Conservation (phyloP, 1,140 invertebrate genomes). For the Coboldia fuscipes region DNA sequence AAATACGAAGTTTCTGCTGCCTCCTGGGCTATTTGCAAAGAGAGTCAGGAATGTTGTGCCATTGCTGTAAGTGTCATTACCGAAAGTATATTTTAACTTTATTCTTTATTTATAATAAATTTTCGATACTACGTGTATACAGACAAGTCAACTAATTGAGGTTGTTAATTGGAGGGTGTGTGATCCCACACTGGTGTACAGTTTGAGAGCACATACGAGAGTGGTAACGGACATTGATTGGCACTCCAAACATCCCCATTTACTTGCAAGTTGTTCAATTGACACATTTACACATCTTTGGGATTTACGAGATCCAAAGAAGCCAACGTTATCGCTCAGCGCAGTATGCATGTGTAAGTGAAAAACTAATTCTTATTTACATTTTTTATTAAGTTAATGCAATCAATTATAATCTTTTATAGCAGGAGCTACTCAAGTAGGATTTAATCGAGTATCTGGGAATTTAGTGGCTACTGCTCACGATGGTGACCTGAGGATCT, state of each 20-base stretch:
- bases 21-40: constrained; percentile 72
- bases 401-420: constrained; percentile 1
- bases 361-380: background rate
- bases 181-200: constrained; percentile 43
- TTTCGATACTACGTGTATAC: constrained; percentile 9
- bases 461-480: constrained; percentile 81
- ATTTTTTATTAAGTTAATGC: constrained; percentile 3
- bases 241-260: constrained; percentile 71
- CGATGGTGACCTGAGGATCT: constrained; percentile 85
- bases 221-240: constrained; percentile 86
- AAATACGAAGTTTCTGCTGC: constrained; percentile 85
- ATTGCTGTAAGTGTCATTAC: constrained; percentile 49
- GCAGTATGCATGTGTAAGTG: constrained; percentile 31
- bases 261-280: constrained; percentile 79
- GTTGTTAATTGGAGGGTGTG: constrained; percentile 49
- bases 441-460: constrained; percentile 72
- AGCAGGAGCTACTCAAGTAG: constrained; percentile 83
- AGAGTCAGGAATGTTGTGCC: constrained; percentile 62
- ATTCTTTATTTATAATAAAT: constrained; percentile 2
- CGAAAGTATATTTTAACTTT: constrained; percentile 2
- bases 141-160: constrained; percentile 71
- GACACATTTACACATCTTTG: constrained; percentile 87
- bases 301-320: constrained; percentile 70
- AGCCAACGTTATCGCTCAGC: constrained; percentile 58
- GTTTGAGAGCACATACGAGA: constrained; percentile 65